Base-by-base conservation (phyloP, 2,888 invertebrate genomes). In the Nyleta sp. region DNA sequence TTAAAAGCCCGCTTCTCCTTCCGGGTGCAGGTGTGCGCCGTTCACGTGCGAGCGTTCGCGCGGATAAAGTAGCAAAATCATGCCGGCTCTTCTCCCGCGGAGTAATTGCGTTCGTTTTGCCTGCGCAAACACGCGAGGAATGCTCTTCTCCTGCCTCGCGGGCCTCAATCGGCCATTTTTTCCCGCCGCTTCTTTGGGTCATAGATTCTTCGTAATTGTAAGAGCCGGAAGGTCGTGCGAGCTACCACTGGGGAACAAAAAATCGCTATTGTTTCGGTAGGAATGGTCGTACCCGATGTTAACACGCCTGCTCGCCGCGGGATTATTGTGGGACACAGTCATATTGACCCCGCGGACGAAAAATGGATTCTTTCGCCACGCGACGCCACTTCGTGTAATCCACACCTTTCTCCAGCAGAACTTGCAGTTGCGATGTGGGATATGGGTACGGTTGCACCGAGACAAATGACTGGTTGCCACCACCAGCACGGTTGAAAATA, bases 1-100 rank as follows among this genome's bases (percentile, higher is more conserved):
- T 48, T 22, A 59, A 53, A 65, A 70, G 42, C 15, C 22, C n/a
- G 50, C 24, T 17, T 8, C 44, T 28, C 17, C 71, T 78, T 78
- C 77, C 77, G 77, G 72, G 77, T 77, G 72, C 77, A 77, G 77
- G 77, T 77, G 77, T 72, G 24, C 24, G 67, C 64, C 11, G 42
- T 35, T 67, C 62, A 53, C 72, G 72, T 64, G 62, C 72, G 44
- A 52, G 42, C 22, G n/a, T n/a, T n/a, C n/a, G n/a, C n/a, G n/a
- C n/a, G n/a, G n/a, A 53, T 67, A 38, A 74, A 74, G 74, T 74
- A 60, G 74, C 74, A 53, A 40, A 75, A 62, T 75, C 75, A 70
- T 57, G 42, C 15, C 22, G 53, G n/a, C 50, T 48, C 53, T 71
- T 22, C 59, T 20, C 24, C 40, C n/a, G 62, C 31, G 44, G 55